A percentile compares a stretch with the other conserved stretches of the same genome.
Conservation (phyloP, 2,888 invertebrate species). For the Melanotus villosus region DNA sequence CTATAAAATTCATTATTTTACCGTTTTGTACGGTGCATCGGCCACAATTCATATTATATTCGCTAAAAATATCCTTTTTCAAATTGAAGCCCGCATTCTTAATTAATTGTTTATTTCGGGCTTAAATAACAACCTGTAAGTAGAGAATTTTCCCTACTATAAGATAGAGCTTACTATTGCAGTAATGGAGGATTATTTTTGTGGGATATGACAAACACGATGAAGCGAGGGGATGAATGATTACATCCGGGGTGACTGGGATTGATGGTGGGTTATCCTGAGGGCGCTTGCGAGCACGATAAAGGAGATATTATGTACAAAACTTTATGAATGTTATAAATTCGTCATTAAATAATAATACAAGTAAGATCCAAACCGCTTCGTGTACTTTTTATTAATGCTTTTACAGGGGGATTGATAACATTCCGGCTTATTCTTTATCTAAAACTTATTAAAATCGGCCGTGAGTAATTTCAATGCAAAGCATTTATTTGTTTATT, state of each 20-base stretch:
- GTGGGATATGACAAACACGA: conserved; percentile 54
- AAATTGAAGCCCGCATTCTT: no score
- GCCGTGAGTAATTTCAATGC: no score
- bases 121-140: background rate
- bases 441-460: no score
- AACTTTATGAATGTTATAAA: conserved; percentile 43
- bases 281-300: conserved; percentile 44
- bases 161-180: conserved; percentile 54
- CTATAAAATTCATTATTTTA: conserved; percentile 25
- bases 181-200: conserved; percentile 60
- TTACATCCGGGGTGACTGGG: conserved; percentile 58
- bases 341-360: conserved; percentile 27
- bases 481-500: no score
- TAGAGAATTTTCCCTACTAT: background rate
- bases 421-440: no score
- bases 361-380: background rate
- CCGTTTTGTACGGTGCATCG: no score
- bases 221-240: conserved; percentile 56
- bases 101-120: background rate
- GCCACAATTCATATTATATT: background rate
- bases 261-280: conserved; percentile 55
- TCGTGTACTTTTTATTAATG: conserved; percentile 3
- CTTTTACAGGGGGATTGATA: background rate
- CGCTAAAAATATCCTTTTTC: background rate
- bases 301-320: conserved; percentile 65